A percentile compares a stretch with the other conserved stretches of the same genome.
Evolutionary conservation across 92 coral and sea anemone species (phyloP).

Genomic region (Zoanthus sansibaricus): DNA sequence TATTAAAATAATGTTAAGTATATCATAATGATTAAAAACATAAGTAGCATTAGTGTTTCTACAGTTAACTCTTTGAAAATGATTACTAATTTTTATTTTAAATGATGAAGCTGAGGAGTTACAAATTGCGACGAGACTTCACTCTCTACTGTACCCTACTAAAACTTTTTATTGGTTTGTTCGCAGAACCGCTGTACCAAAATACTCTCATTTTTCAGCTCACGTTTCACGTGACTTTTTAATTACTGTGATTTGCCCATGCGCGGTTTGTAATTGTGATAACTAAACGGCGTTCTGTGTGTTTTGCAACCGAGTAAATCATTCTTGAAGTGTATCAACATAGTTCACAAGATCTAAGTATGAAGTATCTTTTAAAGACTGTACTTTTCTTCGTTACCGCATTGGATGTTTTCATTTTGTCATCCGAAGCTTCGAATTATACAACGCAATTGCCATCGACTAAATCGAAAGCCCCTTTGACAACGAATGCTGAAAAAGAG

Average conservation of each 20-base stretch:
- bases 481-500: slow-evolving; percentile 6
- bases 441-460: slow-evolving; percentile 29
- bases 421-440: not conserved
- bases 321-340: not conserved
- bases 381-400: not conserved
- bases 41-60: not conserved
- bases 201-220: not conserved
- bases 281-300: not conserved
- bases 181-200: slow-evolving; percentile 21
- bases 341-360: not conserved
- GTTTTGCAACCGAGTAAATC: not conserved
- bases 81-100: not conserved
- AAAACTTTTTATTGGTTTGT: not conserved
- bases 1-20: not conserved
- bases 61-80: not conserved
- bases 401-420: not conserved
- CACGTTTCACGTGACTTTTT: slow-evolving; percentile 10
- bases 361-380: not conserved
- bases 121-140: not conserved
- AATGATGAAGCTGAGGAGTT: not conserved
- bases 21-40: not conserved
- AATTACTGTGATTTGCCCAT: not conserved
- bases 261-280: not conserved
- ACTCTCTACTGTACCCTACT: not conserved
- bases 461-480: slow-evolving; percentile 6